phyloP scores from a whole-genome alignment of 2,888 invertebrate genomes.

The Campopleginae sp. region DNA sequence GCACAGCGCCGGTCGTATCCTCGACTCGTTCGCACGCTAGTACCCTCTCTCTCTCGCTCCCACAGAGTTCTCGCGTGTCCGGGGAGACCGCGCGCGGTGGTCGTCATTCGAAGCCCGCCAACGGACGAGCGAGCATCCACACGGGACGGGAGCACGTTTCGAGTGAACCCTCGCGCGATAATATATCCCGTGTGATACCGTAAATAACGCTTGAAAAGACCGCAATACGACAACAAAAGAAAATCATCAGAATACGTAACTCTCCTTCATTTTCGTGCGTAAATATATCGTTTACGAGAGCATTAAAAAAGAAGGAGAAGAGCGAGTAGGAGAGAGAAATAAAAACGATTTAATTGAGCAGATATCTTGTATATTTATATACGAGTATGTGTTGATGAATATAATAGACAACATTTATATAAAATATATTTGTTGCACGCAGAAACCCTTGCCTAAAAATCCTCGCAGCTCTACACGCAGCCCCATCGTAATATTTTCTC shows the following conservation, averaged over 20 bases:
- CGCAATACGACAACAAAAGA: neutral
- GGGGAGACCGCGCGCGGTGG: slow-evolving; percentile 77
- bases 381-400: neutral
- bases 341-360: slow-evolving; percentile 23
- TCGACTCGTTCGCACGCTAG: slow-evolving; percentile 23
- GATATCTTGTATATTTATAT: slow-evolving; percentile 36
- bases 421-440: slow-evolving; percentile 12
- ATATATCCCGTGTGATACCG: slow-evolving; percentile 51
- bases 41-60: slow-evolving; percentile 34
- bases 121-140: slow-evolving; percentile 83
- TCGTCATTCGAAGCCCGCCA: slow-evolving; percentile 84
- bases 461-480: neutral
- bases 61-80: neutral
- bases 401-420: neutral
- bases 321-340: slow-evolving; percentile 23
- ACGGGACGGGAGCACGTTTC: slow-evolving; percentile 78
- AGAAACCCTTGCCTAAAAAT: neutral
- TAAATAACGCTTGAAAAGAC: neutral
- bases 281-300: neutral
- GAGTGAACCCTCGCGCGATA: slow-evolving; percentile 42
- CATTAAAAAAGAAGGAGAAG: slow-evolving; percentile 6
- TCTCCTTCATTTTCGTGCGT: slow-evolving; percentile 11
- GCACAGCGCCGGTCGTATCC: slow-evolving; percentile 56
- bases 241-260: neutral
- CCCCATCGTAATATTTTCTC: slow-evolving; percentile 1